phyloP scores from a whole-genome alignment of 2,888 invertebrate species.

The Dendrolimus pini region DNA sequence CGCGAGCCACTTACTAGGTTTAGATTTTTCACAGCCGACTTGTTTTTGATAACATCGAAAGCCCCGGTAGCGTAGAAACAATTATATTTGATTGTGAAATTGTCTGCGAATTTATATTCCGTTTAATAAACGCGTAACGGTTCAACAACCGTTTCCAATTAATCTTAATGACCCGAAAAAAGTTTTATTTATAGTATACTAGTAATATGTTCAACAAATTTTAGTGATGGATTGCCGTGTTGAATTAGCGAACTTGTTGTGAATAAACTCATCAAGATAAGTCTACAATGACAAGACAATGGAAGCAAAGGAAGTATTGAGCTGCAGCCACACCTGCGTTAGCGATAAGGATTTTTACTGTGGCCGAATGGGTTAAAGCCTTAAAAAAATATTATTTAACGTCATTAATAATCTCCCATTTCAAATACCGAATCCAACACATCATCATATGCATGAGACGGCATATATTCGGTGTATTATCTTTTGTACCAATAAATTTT shows the following conservation, averaged over 20 bases:
- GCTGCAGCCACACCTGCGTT: too few relatives aligned
- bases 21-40: neutral
- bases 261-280: conserved; percentile 1
- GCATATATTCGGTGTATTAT: too few relatives aligned
- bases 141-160: conserved; percentile 12
- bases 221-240: neutral
- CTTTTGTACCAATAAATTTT: too few relatives aligned
- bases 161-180: conserved; percentile 4
- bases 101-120: conserved; percentile 1
- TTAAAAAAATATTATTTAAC: too few relatives aligned
- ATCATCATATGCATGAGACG: too few relatives aligned
- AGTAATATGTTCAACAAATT: neutral
- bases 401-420: too few relatives aligned
- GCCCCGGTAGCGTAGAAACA: conserved; percentile 5
- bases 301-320: neutral
- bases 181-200: neutral
- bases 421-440: too few relatives aligned
- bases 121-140: conserved; percentile 11
- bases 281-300: neutral
- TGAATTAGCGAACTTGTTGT: neutral
- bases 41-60: neutral
- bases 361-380: too few relatives aligned
- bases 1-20: too few relatives aligned
- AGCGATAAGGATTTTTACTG: too few relatives aligned
- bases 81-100: neutral